Conservation (phyloP, 1,140 invertebrate genomes). For the Drosophila triauraria region DNA sequence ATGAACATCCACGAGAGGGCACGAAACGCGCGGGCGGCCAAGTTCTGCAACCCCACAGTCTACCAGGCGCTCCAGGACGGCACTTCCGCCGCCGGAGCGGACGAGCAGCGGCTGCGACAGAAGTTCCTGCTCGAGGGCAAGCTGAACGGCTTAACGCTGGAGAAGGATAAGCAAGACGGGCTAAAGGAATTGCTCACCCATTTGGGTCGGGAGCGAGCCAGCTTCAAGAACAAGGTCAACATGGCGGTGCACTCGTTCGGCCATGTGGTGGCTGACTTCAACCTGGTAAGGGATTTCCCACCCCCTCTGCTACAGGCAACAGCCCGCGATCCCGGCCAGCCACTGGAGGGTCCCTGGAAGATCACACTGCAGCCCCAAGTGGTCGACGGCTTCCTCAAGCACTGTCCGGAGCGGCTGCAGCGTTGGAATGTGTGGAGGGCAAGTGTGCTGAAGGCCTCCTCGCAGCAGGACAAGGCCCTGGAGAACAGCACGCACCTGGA, state of each 20-base stretch:
- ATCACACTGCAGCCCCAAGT: constrained; percentile 90
- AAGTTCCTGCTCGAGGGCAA: constrained; percentile 93
- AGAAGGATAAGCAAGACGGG: constrained; percentile 79
- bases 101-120: constrained; percentile 89
- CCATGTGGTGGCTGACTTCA: constrained; percentile 89
- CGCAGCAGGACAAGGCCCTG: constrained; percentile 87
- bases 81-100: constrained; percentile 61
- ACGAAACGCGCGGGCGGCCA: constrained; percentile 87
- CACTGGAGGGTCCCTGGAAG: constrained; percentile 91
- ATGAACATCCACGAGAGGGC: constrained; percentile 91
- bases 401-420: constrained; percentile 91
- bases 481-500: constrained; percentile 92
- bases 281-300: constrained; percentile 91
- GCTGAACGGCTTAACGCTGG: constrained; percentile 90
- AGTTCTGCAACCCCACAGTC: constrained; percentile 89
- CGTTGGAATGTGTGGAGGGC: constrained; percentile 94
- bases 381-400: constrained; percentile 91
- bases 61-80: constrained; percentile 87
- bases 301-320: constrained; percentile 89
- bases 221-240: constrained; percentile 89
- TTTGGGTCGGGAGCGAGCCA: constrained; percentile 86
- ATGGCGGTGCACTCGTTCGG: constrained; percentile 88
- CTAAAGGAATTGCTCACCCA: constrained; percentile 86
- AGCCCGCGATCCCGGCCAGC: constrained; percentile 87
- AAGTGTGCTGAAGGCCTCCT: constrained; percentile 89